Percentiles rank a stretch among this genome's conserved stretches.
Evolutionary conservation across 1,140 invertebrate genomes (phyloP).

Genomic region (Nylanderia fulva): DNA sequence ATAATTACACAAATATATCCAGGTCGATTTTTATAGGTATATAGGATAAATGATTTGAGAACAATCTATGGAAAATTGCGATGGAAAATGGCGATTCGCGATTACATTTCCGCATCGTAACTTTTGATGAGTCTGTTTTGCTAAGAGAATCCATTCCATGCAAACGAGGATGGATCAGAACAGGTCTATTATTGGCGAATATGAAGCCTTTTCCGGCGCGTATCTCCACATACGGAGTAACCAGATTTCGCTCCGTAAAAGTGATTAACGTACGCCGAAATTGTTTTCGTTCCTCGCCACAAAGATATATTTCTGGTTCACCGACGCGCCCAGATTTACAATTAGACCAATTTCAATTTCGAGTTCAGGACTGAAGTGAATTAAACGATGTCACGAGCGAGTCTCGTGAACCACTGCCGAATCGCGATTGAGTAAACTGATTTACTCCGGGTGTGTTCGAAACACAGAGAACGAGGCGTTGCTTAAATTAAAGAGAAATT

Average conservation of each 20-base stretch:
- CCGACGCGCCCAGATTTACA: conserved; percentile 41
- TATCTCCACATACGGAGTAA: conserved; percentile 31
- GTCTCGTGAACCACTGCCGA: conserved; percentile 31
- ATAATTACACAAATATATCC: background rate
- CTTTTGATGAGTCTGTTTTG: background rate
- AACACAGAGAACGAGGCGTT: conserved; percentile 25
- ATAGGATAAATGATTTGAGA: background rate
- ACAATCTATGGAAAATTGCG: background rate
- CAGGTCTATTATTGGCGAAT: conserved; percentile 13
- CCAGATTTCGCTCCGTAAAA: conserved; percentile 52
- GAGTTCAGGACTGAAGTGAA: conserved; percentile 54
- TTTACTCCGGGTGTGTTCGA: conserved; percentile 26
- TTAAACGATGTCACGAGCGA: conserved; percentile 41
- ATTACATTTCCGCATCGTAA: background rate
- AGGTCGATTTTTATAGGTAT: background rate
- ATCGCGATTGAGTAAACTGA: conserved; percentile 53
- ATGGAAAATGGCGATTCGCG: background rate
- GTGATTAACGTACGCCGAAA: conserved; percentile 48
- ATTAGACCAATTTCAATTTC: conserved; percentile 60
- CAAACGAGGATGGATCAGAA: background rate
- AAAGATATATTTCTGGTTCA: conserved; percentile 62
- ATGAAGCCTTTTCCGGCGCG: conserved; percentile 19
- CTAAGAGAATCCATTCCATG: background rate
- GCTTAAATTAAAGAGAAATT: conserved; percentile 43
- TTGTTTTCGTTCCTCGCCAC: conserved; percentile 57